Conservation (phyloP, 2,797 vertebrate species). For the Phoebastria nigripes region DNA sequence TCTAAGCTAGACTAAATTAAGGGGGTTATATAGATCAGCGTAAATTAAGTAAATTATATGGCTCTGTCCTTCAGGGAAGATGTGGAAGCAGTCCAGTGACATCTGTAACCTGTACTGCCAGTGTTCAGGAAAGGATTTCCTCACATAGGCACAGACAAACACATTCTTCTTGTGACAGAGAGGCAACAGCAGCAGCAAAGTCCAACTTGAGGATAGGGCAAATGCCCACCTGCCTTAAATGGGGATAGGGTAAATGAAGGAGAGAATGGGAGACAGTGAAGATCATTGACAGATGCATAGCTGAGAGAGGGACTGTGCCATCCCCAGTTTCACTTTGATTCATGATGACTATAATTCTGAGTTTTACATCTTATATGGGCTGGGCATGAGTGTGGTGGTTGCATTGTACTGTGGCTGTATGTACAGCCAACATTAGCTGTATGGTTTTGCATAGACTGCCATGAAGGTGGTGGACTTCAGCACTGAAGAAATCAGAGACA, state of each 20-base stretch:
- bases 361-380: not conserved
- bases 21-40: not conserved
- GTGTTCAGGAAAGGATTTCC: not conserved
- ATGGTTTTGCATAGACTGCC: constrained; percentile 78
- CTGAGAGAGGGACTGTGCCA: not conserved
- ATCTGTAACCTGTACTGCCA: not conserved
- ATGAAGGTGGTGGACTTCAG: constrained; percentile 89
- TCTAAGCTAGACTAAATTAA: not conserved
- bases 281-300: not conserved
- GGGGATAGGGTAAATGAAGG: not conserved
- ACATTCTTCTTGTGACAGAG: not conserved
- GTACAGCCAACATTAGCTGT: not conserved
- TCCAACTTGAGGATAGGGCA: not conserved
- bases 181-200: not conserved
- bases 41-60: not conserved
- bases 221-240: not conserved
- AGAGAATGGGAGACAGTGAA: not conserved
- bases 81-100: not conserved
- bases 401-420: not conserved
- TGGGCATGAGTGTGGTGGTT: not conserved
- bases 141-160: not conserved
- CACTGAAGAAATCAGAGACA: constrained; percentile 87
- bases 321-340: not conserved
- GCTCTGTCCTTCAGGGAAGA: not conserved
- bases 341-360: not conserved